These are phyloP conservation scores for Lycodopsis pacificus DNA, from an alignment of 2,797 vertebrate species.

Conservation along the genomic window DNA sequence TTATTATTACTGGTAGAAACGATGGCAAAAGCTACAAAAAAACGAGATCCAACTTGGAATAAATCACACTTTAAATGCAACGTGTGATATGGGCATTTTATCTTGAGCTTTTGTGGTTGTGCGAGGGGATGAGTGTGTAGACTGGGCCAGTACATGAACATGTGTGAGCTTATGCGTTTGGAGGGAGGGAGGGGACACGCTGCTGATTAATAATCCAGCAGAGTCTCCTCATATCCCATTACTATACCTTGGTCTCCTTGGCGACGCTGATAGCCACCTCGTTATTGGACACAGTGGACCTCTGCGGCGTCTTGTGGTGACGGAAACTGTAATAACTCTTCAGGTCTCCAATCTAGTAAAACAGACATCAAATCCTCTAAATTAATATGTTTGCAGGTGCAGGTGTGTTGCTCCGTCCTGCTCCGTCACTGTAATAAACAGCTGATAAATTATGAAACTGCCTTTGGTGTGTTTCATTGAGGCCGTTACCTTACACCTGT, in stretches of 20 bases:
- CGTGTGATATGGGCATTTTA: background rate
- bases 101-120: background rate
- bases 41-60: background rate
- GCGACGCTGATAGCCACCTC: slow-evolving; percentile 89
- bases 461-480: slow-evolving; percentile 72
- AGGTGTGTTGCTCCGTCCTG: slow-evolving; percentile 5
- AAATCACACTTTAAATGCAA: background rate
- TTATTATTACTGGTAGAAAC: background rate
- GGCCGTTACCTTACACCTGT: slow-evolving; percentile 77
- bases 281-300: slow-evolving; percentile 87
- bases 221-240: slow-evolving; percentile 76
- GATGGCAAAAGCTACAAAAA: background rate
- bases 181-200: slow-evolving; percentile 61
- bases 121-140: background rate
- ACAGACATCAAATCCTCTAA: slow-evolving; percentile 48
- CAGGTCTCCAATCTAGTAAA: slow-evolving; percentile 90
- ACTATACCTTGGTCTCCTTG: slow-evolving; percentile 94
- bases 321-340: slow-evolving; percentile 92
- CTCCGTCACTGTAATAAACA: slow-evolving; percentile 53
- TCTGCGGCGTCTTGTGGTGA: slow-evolving; percentile 88
- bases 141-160: background rate
- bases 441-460: slow-evolving; percentile 80
- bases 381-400: slow-evolving; percentile 29
- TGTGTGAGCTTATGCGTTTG: slow-evolving; percentile 31
- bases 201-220: slow-evolving; percentile 88